Base-by-base conservation (phyloP, 2,888 invertebrate genomes). In the Eupithecia insigniata region DNA sequence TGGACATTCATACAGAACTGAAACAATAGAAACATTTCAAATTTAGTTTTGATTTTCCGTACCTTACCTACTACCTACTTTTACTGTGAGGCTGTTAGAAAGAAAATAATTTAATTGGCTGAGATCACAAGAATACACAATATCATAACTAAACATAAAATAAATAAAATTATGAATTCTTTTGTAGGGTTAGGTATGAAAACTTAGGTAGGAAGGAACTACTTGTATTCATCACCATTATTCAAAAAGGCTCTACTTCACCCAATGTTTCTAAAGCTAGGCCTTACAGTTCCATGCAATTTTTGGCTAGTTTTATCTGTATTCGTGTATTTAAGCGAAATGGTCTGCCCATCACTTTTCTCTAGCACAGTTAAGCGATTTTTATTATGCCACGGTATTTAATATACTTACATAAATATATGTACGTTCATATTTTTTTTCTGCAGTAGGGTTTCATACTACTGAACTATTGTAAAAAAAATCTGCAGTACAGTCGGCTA, bases 1-100 rank as follows among this genome's bases (percentile, higher is more conserved):
- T 65, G 94, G 92, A 77, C 94, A 94, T 78, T 93, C 93, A 83
- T 95, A 95, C 62, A 95, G 84, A 62, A 96, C 96, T 96, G 92
- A 73, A 93, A 92, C 81, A 82, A 84, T 22, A 58, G 36, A 51
- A 36, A 58, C 46, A n/a, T 28, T 39, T 18, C 30, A 14, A 61
- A 61, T 30, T n/a, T 55, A 26, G 55, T 55, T 22, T 55, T 26
- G 55, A 26, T 26, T 22, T 12, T 12, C 8, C 22, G 36, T 36
- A 36, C 36, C 12, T 36, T 10, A n/a, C n/a, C n/a, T n/a, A n/a
- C n/a, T 34, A 12, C 14, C 12, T 36, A 36, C n/a, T n/a, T n/a
- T n/a, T n/a, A n/a, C n/a, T n/a, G n/a, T n/a, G n/a, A n/a, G n/a
- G n/a, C n/a, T n/a, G n/a, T n/a, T n/a, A n/a, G n/a, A n/a, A n/a